Evolutionary conservation across 2,113 vertebrate species (phyloP).

Genomic region (Marmota flaviventris): DNA sequence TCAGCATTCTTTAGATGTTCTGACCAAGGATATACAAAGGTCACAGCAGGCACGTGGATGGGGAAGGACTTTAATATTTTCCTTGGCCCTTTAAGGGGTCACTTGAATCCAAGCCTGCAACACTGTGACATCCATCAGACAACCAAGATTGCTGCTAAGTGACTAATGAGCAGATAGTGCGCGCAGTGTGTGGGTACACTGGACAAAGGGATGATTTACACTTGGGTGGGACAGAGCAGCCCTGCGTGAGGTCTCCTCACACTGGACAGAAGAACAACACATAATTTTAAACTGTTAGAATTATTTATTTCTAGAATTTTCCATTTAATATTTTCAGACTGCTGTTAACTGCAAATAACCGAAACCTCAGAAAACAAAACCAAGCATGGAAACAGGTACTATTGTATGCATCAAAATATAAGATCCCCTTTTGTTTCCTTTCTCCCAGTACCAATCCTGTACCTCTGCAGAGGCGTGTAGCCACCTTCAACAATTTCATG

Average conservation of each 20-base stretch:
- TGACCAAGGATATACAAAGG: no score
- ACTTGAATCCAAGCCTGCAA: neutral
- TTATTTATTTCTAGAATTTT: neutral
- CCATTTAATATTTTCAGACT: neutral
- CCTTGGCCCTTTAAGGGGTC: no score
- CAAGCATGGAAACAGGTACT: no score
- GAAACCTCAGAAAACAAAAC: neutral
- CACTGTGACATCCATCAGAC: neutral
- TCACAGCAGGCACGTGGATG: no score
- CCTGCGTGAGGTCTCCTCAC: no score
- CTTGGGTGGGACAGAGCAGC: no score
- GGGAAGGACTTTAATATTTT: no score
- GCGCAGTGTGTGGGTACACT: neutral
- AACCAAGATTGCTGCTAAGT: neutral
- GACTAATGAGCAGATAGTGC: neutral
- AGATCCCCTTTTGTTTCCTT: neutral
- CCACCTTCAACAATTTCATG: neutral
- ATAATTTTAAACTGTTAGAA: neutral
- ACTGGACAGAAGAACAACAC: no score
- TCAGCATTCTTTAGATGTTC: no score
- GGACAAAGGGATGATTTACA: neutral
- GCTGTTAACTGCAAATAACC: neutral
- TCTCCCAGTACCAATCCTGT: neutral
- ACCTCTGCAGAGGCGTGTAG: neutral
- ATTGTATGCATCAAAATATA: neutral